Percentiles rank a stretch among this genome's conserved stretches.
These are phyloP conservation scores for Teleiodes luculella DNA, from an alignment of 2,888 invertebrate species.

Conservation along the genomic window DNA sequence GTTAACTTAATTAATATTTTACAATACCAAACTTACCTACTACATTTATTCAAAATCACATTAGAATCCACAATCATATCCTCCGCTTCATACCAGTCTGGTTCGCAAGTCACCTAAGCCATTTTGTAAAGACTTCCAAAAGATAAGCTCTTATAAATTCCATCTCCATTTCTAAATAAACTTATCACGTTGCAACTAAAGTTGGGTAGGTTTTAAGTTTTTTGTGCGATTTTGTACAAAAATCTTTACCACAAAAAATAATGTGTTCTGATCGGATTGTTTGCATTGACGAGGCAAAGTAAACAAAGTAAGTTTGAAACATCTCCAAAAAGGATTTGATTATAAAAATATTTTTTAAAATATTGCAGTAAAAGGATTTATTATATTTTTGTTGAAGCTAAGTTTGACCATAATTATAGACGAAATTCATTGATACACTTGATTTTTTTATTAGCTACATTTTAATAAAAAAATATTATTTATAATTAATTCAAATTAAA, in stretches of 20 bases:
- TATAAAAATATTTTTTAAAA: neutral
- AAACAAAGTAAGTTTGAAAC: conserved; percentile 31
- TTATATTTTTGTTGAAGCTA: too few relatives aligned
- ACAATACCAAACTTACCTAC: too few relatives aligned
- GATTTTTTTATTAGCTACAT: too few relatives aligned
- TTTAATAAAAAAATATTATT: too few relatives aligned
- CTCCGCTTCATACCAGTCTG: too few relatives aligned
- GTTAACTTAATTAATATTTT: too few relatives aligned
- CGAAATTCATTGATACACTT: too few relatives aligned
- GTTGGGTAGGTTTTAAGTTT: conserved; percentile 56
- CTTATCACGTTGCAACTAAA: conserved; percentile 64
- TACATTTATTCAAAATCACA: too few relatives aligned
- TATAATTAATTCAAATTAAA: too few relatives aligned
- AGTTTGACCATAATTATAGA: too few relatives aligned
- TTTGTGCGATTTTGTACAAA: conserved; percentile 62
- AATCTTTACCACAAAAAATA: conserved; percentile 55
- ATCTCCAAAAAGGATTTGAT: neutral
- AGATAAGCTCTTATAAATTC: conserved; percentile 46
- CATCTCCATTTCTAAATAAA: conserved; percentile 70
- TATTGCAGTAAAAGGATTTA: neutral
- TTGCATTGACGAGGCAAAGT: conserved; percentile 60
- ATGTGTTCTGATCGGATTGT: conserved; percentile 53
- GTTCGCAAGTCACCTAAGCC: too few relatives aligned
- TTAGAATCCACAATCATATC: too few relatives aligned
- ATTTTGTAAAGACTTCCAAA: conserved; percentile 13